These are phyloP conservation scores for Carabus problematicus DNA, from an alignment of 2,888 invertebrate species.

Conservation along the genomic window DNA sequence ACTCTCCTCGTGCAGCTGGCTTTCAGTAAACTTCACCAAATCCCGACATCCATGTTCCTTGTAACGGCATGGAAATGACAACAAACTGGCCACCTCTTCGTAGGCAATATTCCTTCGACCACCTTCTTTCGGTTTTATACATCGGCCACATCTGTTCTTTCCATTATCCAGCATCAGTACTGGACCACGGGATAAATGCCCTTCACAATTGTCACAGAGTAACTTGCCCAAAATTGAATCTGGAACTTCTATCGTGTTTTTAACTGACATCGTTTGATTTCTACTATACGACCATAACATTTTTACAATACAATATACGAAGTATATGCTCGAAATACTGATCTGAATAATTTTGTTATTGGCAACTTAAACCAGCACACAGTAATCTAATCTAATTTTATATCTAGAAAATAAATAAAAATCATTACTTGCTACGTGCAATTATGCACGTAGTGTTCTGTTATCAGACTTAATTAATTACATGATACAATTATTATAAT, in stretches of 20 bases:
- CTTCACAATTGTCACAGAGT: constrained; percentile 1
- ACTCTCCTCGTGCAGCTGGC: constrained; percentile 6
- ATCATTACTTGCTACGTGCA: too few relatives aligned
- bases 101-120: background rate
- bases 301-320: too few relatives aligned
- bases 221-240: background rate
- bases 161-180: background rate
- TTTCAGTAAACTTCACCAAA: background rate
- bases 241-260: background rate
- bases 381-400: too few relatives aligned
- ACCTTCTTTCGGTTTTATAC: background rate
- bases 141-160: constrained; percentile 11
- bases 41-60: constrained; percentile 5
- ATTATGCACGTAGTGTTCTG: too few relatives aligned
- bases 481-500: too few relatives aligned
- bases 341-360: too few relatives aligned
- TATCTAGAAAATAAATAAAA: too few relatives aligned
- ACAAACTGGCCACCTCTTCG: constrained; percentile 4
- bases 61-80: constrained; percentile 15
- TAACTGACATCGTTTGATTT: too few relatives aligned
- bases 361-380: too few relatives aligned
- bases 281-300: too few relatives aligned
- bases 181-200: constrained; percentile 4
- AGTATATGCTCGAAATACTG: too few relatives aligned
- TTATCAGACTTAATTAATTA: too few relatives aligned